Conservation (phyloP, 1,140 invertebrate species). For the Caerostris extrusa region DNA sequence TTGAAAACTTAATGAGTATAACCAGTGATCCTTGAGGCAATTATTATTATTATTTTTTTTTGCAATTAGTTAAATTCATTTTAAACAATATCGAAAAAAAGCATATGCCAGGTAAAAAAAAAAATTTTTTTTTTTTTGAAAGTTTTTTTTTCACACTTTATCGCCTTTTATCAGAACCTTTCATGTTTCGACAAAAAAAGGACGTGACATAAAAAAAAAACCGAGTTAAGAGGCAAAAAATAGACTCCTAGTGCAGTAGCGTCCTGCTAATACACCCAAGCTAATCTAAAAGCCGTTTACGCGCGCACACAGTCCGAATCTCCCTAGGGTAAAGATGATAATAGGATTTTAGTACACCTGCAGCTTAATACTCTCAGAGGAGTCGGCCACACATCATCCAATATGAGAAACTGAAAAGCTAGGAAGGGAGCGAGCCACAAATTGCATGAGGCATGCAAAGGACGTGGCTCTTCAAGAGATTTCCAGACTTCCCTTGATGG, state of each 20-base stretch:
- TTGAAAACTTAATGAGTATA: too few species aligned
- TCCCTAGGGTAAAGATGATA: conserved; percentile 30
- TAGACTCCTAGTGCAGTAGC: not conserved
- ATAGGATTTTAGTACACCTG: conserved; percentile 45
- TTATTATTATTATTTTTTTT: too few species aligned
- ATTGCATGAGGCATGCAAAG: conserved; percentile 1
- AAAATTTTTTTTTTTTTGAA: not conserved
- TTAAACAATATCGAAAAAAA: too few species aligned
- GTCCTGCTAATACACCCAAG: not conserved
- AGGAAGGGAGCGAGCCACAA: not conserved
- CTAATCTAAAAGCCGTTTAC: conserved; percentile 25
- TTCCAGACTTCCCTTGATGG: conserved; percentile 28
- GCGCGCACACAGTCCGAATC: not conserved
- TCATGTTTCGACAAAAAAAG: not conserved
- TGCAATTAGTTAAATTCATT: too few species aligned
- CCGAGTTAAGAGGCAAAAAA: not conserved
- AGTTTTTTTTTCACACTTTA: not conserved
- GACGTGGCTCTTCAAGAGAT: not conserved
- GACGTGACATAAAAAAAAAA: not conserved
- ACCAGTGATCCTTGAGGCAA: too few species aligned
- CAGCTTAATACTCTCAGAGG: conserved; percentile 47
- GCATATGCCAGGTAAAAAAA: not conserved
- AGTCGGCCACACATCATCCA: conserved; percentile 30
- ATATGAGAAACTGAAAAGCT: conserved; percentile 38
- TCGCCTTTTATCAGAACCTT: not conserved